phyloP scores from a whole-genome alignment of 2,888 invertebrate species.

The Synergus itoensis region DNA sequence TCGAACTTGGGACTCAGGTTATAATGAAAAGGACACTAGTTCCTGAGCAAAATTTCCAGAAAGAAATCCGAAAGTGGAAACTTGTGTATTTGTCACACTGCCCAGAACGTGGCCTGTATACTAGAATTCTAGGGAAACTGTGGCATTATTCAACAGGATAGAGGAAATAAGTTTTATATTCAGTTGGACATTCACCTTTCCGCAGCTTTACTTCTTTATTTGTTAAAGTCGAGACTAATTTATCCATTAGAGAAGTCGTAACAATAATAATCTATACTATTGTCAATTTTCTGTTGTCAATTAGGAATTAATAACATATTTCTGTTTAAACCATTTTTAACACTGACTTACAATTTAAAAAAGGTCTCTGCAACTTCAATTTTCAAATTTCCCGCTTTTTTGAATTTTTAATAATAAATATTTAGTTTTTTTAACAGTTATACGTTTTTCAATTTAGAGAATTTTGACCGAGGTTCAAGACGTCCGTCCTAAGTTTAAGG shows the following conservation, averaged over 20 bases:
- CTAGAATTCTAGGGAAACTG: not conserved
- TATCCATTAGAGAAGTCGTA: not conserved
- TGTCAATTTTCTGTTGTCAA: too few species aligned
- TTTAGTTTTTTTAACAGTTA: too few species aligned
- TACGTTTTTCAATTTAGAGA: too few species aligned
- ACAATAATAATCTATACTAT: not conserved
- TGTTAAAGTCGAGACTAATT: not conserved
- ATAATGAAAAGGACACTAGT: constrained; percentile 20
- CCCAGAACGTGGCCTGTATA: constrained; percentile 30
- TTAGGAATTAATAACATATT: too few species aligned
- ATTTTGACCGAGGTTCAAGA: too few species aligned
- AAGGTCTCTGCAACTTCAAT: too few species aligned
- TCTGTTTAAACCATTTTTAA: too few species aligned
- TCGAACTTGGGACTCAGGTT: constrained; percentile 9
- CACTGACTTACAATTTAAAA: too few species aligned
- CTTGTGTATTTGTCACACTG: not conserved
- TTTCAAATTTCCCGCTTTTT: not conserved
- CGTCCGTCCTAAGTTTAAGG: not conserved
- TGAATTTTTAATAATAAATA: too few species aligned
- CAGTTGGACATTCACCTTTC: constrained; percentile 13
- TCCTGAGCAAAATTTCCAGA: constrained; percentile 9
- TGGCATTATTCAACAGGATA: constrained; percentile 18
- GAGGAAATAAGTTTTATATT: constrained; percentile 1
- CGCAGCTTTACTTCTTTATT: not conserved
- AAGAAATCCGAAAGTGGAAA: constrained; percentile 37